A percentile compares a stretch with the other conserved stretches of the same genome.
Evolutionary conservation across 2,888 invertebrate species (phyloP).

Genomic region (Melanotus villosus): DNA sequence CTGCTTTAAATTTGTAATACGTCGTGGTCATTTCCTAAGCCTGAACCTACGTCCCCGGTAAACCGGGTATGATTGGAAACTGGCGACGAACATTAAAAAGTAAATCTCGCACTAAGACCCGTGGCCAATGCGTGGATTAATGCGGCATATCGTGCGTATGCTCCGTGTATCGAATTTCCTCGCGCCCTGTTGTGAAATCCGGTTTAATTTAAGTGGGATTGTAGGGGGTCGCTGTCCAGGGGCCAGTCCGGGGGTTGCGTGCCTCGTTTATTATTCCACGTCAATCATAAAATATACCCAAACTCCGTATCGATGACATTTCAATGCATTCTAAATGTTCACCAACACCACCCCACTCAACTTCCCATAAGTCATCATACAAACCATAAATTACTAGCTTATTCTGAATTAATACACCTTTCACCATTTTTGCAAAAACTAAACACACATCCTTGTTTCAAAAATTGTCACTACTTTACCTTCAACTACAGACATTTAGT

Average conservation of each 20-base stretch:
- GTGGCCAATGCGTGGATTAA: conserved; percentile 67
- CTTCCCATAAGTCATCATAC: conserved; percentile 26
- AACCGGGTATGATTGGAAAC: conserved; percentile 63
- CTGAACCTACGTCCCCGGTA: conserved; percentile 43
- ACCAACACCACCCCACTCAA: conserved; percentile 11
- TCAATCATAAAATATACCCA: conserved; percentile 68
- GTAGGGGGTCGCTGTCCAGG: conserved; percentile 58
- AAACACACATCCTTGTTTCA: too few species aligned
- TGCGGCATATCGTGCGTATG: conserved; percentile 59
- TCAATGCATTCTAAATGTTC: conserved; percentile 66
- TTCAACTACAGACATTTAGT: too few species aligned
- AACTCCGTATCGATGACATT: conserved; percentile 66
- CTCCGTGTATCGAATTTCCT: conserved; percentile 59
- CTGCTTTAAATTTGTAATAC: conserved; percentile 54
- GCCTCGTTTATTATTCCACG: conserved; percentile 61
- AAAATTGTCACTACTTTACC: too few species aligned
- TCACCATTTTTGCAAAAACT: not conserved
- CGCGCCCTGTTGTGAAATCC: conserved; percentile 63
- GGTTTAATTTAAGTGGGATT: conserved; percentile 65
- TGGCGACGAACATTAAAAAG: conserved; percentile 67
- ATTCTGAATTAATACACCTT: not conserved
- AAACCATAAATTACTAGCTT: conserved; percentile 23
- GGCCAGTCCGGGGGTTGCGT: conserved; percentile 56
- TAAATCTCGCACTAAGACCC: conserved; percentile 66
- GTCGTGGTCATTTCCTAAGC: conserved; percentile 48